These are phyloP conservation scores for Percopsis omiscomaycus DNA, from an alignment of 2,797 vertebrate species.

Conservation along the genomic window DNA sequence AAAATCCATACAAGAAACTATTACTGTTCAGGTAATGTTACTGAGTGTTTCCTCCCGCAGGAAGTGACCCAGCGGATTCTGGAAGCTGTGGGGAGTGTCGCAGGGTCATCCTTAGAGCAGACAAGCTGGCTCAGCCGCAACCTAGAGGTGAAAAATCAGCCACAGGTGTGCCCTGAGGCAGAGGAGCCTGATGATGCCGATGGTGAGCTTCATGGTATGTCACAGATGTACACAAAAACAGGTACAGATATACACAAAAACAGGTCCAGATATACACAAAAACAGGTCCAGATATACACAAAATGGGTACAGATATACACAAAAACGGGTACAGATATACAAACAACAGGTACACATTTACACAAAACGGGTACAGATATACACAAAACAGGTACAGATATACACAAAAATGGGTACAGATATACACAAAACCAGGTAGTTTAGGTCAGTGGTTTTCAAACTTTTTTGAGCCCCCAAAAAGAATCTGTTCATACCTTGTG, in stretches of 20 bases:
- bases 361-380: neutral
- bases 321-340: too few species aligned
- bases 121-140: conserved; percentile 98
- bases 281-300: too few species aligned
- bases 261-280: too few species aligned
- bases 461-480: too few species aligned
- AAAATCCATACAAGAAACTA: too few species aligned
- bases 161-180: conserved; percentile 86
- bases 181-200: conserved; percentile 81
- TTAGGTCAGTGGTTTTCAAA: too few species aligned
- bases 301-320: too few species aligned
- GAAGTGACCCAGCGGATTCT: conserved; percentile 95
- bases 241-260: neutral
- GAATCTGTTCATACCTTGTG: too few species aligned
- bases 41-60: conserved; percentile 58
- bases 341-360: too few species aligned
- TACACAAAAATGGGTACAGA: too few species aligned
- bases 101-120: conserved; percentile 95
- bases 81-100: conserved; percentile 89
- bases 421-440: too few species aligned
- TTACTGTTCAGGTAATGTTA: neutral
- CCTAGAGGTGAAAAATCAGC: conserved; percentile 95
- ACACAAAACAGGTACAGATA: too few species aligned
- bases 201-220: conserved; percentile 63
- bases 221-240: neutral